phyloP scores from a whole-genome alignment of 2,888 invertebrate genomes.

The Chrysomela aeneicollis region DNA sequence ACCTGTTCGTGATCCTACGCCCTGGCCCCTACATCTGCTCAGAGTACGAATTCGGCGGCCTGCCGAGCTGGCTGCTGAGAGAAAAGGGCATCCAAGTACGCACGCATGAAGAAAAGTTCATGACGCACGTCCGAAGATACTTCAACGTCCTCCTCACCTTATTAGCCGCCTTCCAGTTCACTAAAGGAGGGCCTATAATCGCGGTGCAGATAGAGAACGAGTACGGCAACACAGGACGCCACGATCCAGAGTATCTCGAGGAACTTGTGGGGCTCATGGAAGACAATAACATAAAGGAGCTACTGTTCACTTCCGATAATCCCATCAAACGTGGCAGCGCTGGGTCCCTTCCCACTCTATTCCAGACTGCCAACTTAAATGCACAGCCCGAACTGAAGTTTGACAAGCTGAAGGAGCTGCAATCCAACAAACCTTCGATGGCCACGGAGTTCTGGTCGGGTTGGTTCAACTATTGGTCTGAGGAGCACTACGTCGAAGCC shows the following conservation, averaged over 20 bases:
- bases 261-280: constrained; percentile 57
- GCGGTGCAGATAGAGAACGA: constrained; percentile 94
- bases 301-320: constrained; percentile 65
- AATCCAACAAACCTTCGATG: constrained; percentile 65
- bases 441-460: constrained; percentile 70
- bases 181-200: constrained; percentile 85
- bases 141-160: constrained; percentile 57
- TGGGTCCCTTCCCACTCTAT: constrained; percentile 47
- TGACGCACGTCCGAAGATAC: constrained; percentile 34
- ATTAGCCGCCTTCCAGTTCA: constrained; percentile 65
- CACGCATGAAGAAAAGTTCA: constrained; percentile 40
- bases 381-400: constrained; percentile 57
- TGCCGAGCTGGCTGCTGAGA: constrained; percentile 54
- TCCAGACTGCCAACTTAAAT: constrained; percentile 67
- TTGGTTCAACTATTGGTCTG: constrained; percentile 69
- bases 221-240: constrained; percentile 74
- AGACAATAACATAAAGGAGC: constrained; percentile 57
- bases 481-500: constrained; percentile 48
- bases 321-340: constrained; percentile 41
- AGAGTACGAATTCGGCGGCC: constrained; percentile 75
- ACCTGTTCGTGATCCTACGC: constrained; percentile 79
- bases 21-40: constrained; percentile 93
- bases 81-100: constrained; percentile 62
- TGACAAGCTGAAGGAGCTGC: constrained; percentile 58
- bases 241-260: constrained; percentile 57